Evolutionary conservation across 2,797 vertebrate genomes (phyloP).

Genomic region (Petrocephalus schoutedeni): DNA sequence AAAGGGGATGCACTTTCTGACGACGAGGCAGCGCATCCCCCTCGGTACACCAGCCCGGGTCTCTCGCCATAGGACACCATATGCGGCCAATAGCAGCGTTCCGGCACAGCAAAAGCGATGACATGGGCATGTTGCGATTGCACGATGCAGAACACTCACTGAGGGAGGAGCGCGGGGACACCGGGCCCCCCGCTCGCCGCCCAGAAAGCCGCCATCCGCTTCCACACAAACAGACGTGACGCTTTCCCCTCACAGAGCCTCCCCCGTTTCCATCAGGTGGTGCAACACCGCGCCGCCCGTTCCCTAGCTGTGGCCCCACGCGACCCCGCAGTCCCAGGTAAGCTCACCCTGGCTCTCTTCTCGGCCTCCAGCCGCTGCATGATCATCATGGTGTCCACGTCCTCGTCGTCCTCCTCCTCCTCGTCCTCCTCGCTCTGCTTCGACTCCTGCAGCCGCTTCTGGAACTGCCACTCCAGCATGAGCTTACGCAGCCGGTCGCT

Average conservation of each 20-base stretch:
- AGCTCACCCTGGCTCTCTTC: slow-evolving; percentile 91
- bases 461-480: slow-evolving; percentile 99
- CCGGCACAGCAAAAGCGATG: slow-evolving; percentile 71
- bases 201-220: not conserved
- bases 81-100: slow-evolving; percentile 59
- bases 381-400: slow-evolving; percentile 89
- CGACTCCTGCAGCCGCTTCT: slow-evolving; percentile 92
- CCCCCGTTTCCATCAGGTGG: not conserved
- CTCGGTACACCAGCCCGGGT: not conserved
- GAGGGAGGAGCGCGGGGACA: slow-evolving; percentile 28
- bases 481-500: slow-evolving; percentile 89
- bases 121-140: slow-evolving; percentile 70
- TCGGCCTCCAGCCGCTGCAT: slow-evolving; percentile 96
- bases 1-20: not conserved
- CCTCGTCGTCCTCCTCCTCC: slow-evolving; percentile 89
- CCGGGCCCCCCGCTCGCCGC: not conserved
- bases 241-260: not conserved
- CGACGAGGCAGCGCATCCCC: not conserved
- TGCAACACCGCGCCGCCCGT: not conserved
- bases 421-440: slow-evolving; percentile 94
- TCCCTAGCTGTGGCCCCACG: not conserved
- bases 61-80: not conserved
- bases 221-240: not conserved
- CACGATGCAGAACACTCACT: slow-evolving; percentile 60
- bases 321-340: not conserved